These are phyloP conservation scores for Probaryconus sp. DNA, from an alignment of 1,140 invertebrate genomes.

Conservation along the genomic window DNA sequence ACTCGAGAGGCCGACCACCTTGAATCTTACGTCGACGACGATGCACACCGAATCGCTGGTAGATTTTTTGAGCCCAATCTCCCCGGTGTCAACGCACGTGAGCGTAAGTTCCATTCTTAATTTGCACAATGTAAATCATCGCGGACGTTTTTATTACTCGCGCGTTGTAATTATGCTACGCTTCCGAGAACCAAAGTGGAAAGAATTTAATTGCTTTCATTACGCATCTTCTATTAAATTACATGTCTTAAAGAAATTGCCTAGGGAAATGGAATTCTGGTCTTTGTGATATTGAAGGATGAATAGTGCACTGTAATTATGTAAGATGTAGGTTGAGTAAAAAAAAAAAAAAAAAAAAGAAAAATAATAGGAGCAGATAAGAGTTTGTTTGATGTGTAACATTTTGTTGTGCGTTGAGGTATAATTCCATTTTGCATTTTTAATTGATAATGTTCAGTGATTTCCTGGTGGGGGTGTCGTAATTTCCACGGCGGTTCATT, in stretches of 20 bases:
- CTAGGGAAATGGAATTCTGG: conserved; percentile 10
- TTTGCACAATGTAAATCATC: too few relatives aligned
- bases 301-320: conserved; percentile 17
- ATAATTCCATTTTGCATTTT: too few relatives aligned
- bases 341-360: too few relatives aligned
- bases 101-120: conserved; percentile 35
- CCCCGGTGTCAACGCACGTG: conserved; percentile 71
- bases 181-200: conserved; percentile 3
- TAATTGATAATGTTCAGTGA: too few relatives aligned
- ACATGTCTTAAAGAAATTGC: conserved; percentile 6
- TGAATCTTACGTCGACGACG: conserved; percentile 19
- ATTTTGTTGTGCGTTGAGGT: too few relatives aligned
- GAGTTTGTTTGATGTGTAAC: too few relatives aligned
- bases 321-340: conserved; percentile 36
- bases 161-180: too few relatives aligned
- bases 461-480: too few relatives aligned
- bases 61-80: conserved; percentile 65
- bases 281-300: too few relatives aligned
- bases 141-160: too few relatives aligned
- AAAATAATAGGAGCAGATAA: too few relatives aligned
- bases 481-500: too few relatives aligned
- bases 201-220: conserved; percentile 20
- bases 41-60: conserved; percentile 37
- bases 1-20: conserved; percentile 40
- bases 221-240: conserved; percentile 6